phyloP scores from a whole-genome alignment of 2,888 invertebrate genomes.

The Drosophila mimica region DNA sequence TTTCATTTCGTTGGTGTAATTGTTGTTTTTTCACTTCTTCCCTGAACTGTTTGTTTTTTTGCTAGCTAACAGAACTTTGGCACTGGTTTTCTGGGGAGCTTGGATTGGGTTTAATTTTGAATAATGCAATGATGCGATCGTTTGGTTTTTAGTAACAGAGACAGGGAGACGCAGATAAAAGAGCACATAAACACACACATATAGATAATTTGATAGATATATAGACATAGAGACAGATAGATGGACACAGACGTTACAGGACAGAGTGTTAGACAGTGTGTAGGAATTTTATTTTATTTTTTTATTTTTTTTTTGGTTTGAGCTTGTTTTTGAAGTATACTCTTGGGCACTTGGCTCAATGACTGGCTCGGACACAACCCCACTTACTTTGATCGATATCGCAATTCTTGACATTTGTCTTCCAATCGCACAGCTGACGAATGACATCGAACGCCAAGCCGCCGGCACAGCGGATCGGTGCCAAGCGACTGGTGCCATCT shows the following conservation, averaged over 20 bases:
- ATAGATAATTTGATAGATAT: constrained; percentile 23
- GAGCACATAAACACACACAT: constrained; percentile 31
- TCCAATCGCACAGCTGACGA: constrained; percentile 98
- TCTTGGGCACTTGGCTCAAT: constrained; percentile 37
- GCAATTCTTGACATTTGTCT: constrained; percentile 98
- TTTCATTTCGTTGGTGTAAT: constrained; percentile 10
- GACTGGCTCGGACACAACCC: constrained; percentile 59
- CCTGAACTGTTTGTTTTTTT: constrained; percentile 18
- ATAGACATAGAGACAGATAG: constrained; percentile 24
- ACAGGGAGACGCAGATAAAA: constrained; percentile 39
- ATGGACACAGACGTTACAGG: constrained; percentile 41
- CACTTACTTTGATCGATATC: constrained; percentile 97
- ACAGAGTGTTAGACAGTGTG: constrained; percentile 51
- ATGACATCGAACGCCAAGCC: constrained; percentile 97
- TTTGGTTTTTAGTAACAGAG: constrained; percentile 62
- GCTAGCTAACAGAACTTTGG: constrained; percentile 73
- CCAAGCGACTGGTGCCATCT: constrained; percentile 94
- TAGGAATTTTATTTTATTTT: constrained; percentile 19
- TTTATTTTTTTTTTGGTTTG: constrained; percentile 9
- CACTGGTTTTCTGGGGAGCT: constrained; percentile 31
- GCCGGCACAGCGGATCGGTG: constrained; percentile 94
- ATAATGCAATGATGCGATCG: constrained; percentile 67
- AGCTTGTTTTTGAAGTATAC: constrained; percentile 35
- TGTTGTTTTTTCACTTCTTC: constrained; percentile 10
- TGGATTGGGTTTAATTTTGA: constrained; percentile 40